Percentiles rank a stretch among this genome's conserved stretches.
These are phyloP conservation scores for Motacilla tschutschensis DNA, from an alignment of 2,113 vertebrate species.

Conservation along the genomic window DNA sequence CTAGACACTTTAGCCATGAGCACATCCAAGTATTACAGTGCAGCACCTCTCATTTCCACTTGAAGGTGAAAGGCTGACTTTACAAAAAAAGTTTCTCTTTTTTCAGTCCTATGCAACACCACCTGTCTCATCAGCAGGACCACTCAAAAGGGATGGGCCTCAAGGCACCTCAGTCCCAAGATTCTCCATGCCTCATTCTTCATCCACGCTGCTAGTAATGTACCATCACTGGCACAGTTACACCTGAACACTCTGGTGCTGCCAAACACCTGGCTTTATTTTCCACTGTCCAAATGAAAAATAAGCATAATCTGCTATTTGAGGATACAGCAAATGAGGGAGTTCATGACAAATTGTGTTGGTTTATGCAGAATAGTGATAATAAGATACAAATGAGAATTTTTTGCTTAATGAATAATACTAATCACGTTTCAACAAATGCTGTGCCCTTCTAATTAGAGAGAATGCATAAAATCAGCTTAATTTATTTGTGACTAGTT, in stretches of 20 bases:
- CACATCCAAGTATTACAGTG: not conserved
- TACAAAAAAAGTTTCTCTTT: slow-evolving; percentile 68
- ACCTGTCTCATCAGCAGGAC: slow-evolving; percentile 85
- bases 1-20: not conserved
- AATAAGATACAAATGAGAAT: slow-evolving; percentile 85
- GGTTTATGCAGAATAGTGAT: slow-evolving; percentile 92
- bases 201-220: slow-evolving; percentile 96
- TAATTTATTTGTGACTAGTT: slow-evolving; percentile 85
- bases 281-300: slow-evolving; percentile 99
- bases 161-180: slow-evolving; percentile 86
- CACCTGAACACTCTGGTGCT: slow-evolving; percentile 99
- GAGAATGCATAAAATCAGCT: slow-evolving; percentile 81
- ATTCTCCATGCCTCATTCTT: slow-evolving; percentile 98
- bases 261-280: slow-evolving; percentile 99
- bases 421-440: slow-evolving; percentile 84
- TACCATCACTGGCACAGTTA: slow-evolving; percentile 96
- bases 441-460: slow-evolving; percentile 83
- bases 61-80: slow-evolving; percentile 72
- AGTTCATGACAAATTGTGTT: slow-evolving; percentile 98
- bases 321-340: slow-evolving; percentile 98
- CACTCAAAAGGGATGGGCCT: slow-evolving; percentile 87
- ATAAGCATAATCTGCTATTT: slow-evolving; percentile 99
- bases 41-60: slow-evolving; percentile 8
- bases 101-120: slow-evolving; percentile 65
- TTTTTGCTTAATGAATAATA: slow-evolving; percentile 85